A percentile compares a stretch with the other conserved stretches of the same genome.
Conservation (phyloP, 2,888 invertebrate genomes). For the Phyllotreta striolata region DNA sequence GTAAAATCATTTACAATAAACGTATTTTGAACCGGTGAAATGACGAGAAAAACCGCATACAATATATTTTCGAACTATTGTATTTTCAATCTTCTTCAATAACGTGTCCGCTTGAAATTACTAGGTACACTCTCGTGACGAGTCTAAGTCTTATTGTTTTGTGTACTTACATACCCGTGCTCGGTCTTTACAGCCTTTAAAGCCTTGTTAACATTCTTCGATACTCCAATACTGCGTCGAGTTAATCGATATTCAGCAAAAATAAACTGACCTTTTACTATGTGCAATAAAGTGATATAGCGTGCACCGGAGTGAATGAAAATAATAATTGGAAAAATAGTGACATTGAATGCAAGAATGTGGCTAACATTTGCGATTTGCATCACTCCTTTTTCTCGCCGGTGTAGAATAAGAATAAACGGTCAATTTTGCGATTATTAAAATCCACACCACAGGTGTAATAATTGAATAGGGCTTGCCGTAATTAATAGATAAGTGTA, state of each 20-base stretch:
- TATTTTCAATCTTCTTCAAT: too few species aligned
- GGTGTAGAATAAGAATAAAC: not conserved
- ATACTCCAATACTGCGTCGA: conserved; percentile 5
- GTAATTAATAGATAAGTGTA: too few species aligned
- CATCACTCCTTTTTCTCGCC: conserved; percentile 11
- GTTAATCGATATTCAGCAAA: conserved; percentile 9
- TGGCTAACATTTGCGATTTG: conserved; percentile 19
- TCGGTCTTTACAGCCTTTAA: not conserved
- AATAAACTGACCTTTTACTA: conserved; percentile 19
- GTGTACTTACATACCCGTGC: too few species aligned
- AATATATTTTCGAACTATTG: too few species aligned
- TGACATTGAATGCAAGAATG: conserved; percentile 22
- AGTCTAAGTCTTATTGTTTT: too few species aligned
- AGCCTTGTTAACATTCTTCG: not conserved
- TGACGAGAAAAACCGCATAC: too few species aligned
- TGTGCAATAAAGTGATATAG: not conserved
- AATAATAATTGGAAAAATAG: conserved; percentile 10
- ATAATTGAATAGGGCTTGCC: too few species aligned
- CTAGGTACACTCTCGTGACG: too few species aligned
- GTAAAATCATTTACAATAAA: too few species aligned
- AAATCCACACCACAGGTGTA: not conserved
- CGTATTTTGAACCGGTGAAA: too few species aligned
- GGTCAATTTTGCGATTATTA: not conserved
- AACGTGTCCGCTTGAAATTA: too few species aligned
- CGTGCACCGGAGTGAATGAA: conserved; percentile 15